phyloP scores from a whole-genome alignment of 2,888 invertebrate species.

The Rhagonycha lutea region DNA sequence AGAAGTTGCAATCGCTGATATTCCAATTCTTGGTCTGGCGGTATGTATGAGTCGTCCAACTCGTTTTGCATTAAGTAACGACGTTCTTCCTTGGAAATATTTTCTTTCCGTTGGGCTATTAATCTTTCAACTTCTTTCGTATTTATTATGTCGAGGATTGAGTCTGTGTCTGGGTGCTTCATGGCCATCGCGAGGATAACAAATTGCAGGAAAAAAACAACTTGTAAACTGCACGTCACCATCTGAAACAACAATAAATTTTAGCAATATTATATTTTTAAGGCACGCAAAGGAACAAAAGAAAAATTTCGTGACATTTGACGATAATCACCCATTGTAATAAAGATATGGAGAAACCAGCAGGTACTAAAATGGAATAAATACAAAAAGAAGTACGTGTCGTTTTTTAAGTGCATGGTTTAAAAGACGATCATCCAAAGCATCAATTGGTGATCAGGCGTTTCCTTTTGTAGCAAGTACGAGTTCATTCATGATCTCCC shows the following conservation, averaged over 20 bases:
- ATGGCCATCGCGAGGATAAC: constrained; percentile 21
- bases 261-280: constrained; percentile 4
- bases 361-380: constrained; percentile 4
- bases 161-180: constrained; percentile 50
- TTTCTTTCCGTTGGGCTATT: constrained; percentile 55
- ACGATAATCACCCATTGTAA: constrained; percentile 4
- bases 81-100: constrained; percentile 53
- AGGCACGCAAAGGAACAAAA: neutral
- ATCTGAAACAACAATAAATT: constrained; percentile 35
- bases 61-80: constrained; percentile 62
- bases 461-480: constrained; percentile 36
- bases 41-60: constrained; percentile 59
- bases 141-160: constrained; percentile 66
- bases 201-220: constrained; percentile 24
- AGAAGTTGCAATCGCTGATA: constrained; percentile 40
- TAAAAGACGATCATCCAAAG: constrained; percentile 15
- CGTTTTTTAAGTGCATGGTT: constrained; percentile 1
- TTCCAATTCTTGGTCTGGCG: constrained; percentile 52
- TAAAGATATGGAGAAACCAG: neutral
- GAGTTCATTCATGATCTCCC: constrained; percentile 31
- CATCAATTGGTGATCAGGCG: constrained; percentile 24
- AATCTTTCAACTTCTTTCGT: constrained; percentile 64
- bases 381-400: constrained; percentile 3
- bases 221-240: constrained; percentile 25
- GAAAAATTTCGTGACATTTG: neutral